These are phyloP conservation scores for Sinelater perroti DNA, from an alignment of 2,888 invertebrate genomes.

Conservation along the genomic window DNA sequence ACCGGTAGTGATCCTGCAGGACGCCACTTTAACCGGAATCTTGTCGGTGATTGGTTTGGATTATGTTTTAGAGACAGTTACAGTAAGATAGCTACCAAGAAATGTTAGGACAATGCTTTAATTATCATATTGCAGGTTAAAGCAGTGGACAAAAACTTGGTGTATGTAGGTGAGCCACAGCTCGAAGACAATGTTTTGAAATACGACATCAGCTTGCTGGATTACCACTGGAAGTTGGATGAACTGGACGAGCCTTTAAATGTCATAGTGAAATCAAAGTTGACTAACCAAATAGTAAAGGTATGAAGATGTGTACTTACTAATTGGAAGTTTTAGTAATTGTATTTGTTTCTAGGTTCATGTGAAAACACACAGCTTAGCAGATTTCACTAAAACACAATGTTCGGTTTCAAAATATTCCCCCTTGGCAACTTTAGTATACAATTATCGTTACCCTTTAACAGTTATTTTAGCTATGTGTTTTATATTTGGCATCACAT, in stretches of 20 bases:
- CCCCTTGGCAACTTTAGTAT: constrained; percentile 41
- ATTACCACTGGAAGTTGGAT: constrained; percentile 58
- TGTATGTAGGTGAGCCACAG: constrained; percentile 48
- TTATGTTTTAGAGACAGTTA: constrained; percentile 65
- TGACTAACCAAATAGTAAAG: constrained; percentile 53
- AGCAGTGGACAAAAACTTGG: constrained; percentile 53
- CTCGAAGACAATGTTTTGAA: constrained; percentile 45
- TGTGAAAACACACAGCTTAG: constrained; percentile 40
- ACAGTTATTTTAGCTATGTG: constrained; percentile 49
- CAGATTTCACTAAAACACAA: constrained; percentile 39
- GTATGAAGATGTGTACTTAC: constrained; percentile 39
- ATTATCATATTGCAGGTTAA: constrained; percentile 47
- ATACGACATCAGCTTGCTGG: constrained; percentile 53
- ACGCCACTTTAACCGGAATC: constrained; percentile 41
- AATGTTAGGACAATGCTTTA: neutral
- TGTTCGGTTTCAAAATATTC: constrained; percentile 36
- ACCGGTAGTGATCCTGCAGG: constrained; percentile 44
- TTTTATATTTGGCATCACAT: constrained; percentile 54
- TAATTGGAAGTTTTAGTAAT: neutral
- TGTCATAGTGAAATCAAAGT: constrained; percentile 50
- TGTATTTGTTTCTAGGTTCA: constrained; percentile 33
- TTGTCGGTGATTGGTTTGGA: constrained; percentile 65
- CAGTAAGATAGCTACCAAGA: constrained; percentile 53
- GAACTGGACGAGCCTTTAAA: constrained; percentile 55
- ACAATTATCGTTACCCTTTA: constrained; percentile 43